Evolutionary conservation across 2,797 vertebrate genomes (phyloP).

Genomic region (Phalloptychus januarius): DNA sequence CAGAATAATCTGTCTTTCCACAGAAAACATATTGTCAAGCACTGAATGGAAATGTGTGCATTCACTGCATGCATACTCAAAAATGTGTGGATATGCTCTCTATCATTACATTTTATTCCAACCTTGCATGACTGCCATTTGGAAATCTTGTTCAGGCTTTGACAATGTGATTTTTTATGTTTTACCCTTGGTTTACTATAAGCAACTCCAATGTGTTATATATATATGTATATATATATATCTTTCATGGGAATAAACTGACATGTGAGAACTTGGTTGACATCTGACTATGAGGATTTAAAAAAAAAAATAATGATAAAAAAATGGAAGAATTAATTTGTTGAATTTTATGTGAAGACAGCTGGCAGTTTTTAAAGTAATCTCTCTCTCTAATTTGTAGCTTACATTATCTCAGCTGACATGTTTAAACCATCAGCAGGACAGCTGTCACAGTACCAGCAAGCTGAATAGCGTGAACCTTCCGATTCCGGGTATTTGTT

Average conservation of each 20-base stretch:
- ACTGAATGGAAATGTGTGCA: background rate
- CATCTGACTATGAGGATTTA: slow-evolving; percentile 5
- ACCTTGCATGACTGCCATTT: background rate
- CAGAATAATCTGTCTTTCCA: background rate
- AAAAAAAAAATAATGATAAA: background rate
- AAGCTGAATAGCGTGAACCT: slow-evolving; percentile 3
- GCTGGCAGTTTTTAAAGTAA: slow-evolving; percentile 17
- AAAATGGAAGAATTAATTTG: background rate
- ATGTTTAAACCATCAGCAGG: slow-evolving; percentile 4
- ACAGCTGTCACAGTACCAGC: background rate
- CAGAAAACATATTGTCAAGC: background rate
- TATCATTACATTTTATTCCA: background rate
- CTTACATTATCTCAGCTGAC: slow-evolving; percentile 33
- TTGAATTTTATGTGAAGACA: slow-evolving; percentile 22
- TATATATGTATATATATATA: too few relatives aligned
- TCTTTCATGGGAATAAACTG: background rate
- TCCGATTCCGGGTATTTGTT: slow-evolving; percentile 8
- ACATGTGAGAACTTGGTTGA: background rate
- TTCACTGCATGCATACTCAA: background rate
- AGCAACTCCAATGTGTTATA: background rate
- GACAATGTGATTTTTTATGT: background rate
- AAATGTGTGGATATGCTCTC: background rate
- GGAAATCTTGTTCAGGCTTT: background rate
- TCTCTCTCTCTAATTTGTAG: slow-evolving; percentile 5
- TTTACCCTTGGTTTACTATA: background rate